phyloP scores from a whole-genome alignment of 2,113 vertebrate genomes.

The Calypte anna region DNA sequence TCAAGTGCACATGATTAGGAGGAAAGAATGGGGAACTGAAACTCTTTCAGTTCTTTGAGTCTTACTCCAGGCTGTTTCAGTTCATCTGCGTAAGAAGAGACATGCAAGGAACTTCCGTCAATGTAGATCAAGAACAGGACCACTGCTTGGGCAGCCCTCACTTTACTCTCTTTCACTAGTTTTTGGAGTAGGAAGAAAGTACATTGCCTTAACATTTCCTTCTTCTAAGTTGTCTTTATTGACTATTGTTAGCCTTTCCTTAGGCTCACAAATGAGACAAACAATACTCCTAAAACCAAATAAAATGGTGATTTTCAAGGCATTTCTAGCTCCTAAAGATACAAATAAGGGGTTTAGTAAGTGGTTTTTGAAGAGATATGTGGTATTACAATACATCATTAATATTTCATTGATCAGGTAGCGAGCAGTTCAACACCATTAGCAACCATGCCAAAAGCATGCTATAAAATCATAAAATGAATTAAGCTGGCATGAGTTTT shows the following conservation, averaged over 20 bases:
- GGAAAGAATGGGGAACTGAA: accelerated
- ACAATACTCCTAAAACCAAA: background rate
- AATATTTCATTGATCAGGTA: background rate
- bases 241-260: background rate
- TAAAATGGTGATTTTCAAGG: background rate
- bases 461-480: background rate
- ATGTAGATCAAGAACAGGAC: background rate
- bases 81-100: background rate
- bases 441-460: background rate
- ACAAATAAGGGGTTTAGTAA: background rate
- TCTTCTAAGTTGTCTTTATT: background rate
- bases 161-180: background rate
- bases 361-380: background rate
- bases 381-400: background rate
- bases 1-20: background rate
- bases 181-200: background rate
- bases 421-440: background rate
- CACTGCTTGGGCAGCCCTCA: background rate
- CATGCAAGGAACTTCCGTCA: background rate
- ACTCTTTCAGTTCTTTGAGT: background rate
- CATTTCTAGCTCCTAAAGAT: background rate
- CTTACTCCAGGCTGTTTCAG: background rate
- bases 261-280: background rate
- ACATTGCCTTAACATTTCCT: background rate
- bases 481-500: background rate